phyloP scores from a whole-genome alignment of 2,797 vertebrate species.

The Pelodytes ibericus region DNA sequence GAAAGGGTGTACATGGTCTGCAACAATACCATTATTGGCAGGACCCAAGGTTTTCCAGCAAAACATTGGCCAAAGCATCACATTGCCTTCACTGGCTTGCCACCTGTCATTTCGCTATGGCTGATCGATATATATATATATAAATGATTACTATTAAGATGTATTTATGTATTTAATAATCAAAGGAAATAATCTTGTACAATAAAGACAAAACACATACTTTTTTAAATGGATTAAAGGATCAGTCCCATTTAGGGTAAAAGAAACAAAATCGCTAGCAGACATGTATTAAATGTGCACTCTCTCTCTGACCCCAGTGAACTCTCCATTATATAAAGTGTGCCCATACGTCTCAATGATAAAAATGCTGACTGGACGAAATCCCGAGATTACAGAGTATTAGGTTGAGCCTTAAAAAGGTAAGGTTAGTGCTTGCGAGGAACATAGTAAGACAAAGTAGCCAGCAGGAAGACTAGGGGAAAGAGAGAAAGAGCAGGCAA shows the following conservation, averaged over 20 bases:
- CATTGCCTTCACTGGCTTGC: no score
- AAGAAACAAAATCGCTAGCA: neutral
- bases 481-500: neutral
- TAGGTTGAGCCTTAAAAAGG: slow-evolving; percentile 38
- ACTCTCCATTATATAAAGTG: slow-evolving; percentile 34
- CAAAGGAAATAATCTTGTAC: no score
- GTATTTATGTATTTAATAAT: no score
- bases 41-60: no score
- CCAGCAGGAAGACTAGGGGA: neutral
- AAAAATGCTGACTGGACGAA: slow-evolving; percentile 46
- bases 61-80: no score
- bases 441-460: no score
- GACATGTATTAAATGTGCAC: neutral
- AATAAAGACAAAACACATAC: no score
- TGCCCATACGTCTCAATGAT: slow-evolving; percentile 9
- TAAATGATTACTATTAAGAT: no score
- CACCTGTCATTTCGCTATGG: no score
- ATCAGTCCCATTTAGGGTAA: neutral
- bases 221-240: neutral
- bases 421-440: neutral
- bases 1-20: no score
- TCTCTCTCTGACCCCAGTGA: neutral
- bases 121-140: no score
- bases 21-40: no score
- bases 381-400: slow-evolving; percentile 49